These are phyloP conservation scores for Drosophila sturtevanti DNA, from an alignment of 1,140 invertebrate genomes.

Conservation along the genomic window DNA sequence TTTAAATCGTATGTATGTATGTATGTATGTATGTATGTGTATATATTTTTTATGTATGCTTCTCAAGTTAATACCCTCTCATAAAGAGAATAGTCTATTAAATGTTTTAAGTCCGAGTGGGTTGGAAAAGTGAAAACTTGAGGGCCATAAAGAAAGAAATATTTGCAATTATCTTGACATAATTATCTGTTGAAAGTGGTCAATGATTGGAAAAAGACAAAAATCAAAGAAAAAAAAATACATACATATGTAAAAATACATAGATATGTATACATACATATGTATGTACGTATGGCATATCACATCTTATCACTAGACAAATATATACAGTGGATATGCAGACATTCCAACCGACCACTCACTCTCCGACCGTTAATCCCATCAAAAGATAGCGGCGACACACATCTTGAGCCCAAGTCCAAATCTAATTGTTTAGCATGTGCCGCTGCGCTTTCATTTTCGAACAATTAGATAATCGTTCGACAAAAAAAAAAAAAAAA, in stretches of 20 bases:
- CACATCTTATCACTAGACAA: background rate
- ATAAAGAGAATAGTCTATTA: background rate
- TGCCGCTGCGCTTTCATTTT: conserved; percentile 70
- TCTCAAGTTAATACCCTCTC: background rate
- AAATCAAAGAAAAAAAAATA: background rate
- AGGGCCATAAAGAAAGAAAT: background rate
- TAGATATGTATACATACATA: background rate
- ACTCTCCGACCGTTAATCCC: background rate
- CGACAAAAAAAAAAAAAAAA: conserved; percentile 23
- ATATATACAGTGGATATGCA: background rate
- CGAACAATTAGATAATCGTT: conserved; percentile 69
- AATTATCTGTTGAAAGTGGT: background rate
- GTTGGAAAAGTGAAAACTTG: background rate
- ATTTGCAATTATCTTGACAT: background rate
- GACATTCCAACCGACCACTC: background rate
- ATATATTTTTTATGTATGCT: too few species aligned
- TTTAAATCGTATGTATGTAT: too few species aligned
- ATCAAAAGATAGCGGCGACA: conserved; percentile 14
- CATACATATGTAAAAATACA: background rate
- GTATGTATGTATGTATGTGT: too few species aligned
- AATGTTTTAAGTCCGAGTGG: background rate
- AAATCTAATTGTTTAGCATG: conserved; percentile 61
- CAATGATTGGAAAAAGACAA: background rate
- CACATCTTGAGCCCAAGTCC: background rate
- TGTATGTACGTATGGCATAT: background rate